These are phyloP conservation scores for Agonopterix alstromeriana DNA, from an alignment of 2,888 invertebrate genomes.

Conservation along the genomic window DNA sequence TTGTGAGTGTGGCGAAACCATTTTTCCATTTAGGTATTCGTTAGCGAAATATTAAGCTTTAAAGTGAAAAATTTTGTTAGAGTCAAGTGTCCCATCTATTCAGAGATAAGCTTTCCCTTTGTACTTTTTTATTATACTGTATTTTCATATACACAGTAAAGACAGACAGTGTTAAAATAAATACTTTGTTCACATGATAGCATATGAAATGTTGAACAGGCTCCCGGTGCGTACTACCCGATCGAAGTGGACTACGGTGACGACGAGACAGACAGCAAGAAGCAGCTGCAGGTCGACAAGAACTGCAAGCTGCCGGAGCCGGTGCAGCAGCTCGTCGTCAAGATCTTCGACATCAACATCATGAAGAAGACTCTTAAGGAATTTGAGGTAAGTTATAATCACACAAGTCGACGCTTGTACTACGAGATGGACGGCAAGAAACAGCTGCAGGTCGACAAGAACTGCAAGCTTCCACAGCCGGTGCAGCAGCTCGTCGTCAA, in stretches of 20 bases:
- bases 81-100: too few relatives aligned
- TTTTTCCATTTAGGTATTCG: too few relatives aligned
- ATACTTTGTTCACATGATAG: too few relatives aligned
- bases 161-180: too few relatives aligned
- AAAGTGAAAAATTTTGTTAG: too few relatives aligned
- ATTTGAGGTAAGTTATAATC: slow-evolving; percentile 81
- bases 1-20: too few relatives aligned
- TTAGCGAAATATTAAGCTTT: too few relatives aligned
- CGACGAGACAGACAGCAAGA: slow-evolving; percentile 57
- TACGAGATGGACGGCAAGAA: slow-evolving; percentile 59
- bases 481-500: slow-evolving; percentile 90
- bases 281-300: slow-evolving; percentile 60
- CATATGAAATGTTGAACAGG: slow-evolving; percentile 27
- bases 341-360: slow-evolving; percentile 92
- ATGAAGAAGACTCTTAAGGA: slow-evolving; percentile 97
- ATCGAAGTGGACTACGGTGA: slow-evolving; percentile 93
- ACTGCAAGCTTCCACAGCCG: slow-evolving; percentile 82
- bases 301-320: slow-evolving; percentile 82
- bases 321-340: slow-evolving; percentile 88
- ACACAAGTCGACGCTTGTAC: slow-evolving; percentile 20
- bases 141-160: too few relatives aligned
- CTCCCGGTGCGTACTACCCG: slow-evolving; percentile 87
- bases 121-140: too few relatives aligned
- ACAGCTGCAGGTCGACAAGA: slow-evolving; percentile 60
- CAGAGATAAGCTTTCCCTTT: too few relatives aligned